A percentile compares a stretch with the other conserved stretches of the same genome.
These are phyloP conservation scores for Coregonus ussuriensis DNA, from an alignment of 2,797 vertebrate genomes.

Conservation along the genomic window DNA sequence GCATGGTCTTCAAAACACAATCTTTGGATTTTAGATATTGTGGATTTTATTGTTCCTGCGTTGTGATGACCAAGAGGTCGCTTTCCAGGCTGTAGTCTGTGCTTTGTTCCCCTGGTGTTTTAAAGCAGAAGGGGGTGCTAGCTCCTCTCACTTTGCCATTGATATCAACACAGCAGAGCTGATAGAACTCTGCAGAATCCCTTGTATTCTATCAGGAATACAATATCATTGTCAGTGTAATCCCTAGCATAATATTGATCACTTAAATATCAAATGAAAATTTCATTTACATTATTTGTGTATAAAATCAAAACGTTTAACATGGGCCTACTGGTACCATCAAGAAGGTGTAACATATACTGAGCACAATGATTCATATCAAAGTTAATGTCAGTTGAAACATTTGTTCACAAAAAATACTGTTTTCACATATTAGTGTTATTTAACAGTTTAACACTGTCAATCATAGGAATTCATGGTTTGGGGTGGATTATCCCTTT, in stretches of 20 bases:
- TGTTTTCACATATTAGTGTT: too few relatives aligned
- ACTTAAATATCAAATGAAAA: background rate
- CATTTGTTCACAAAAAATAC: too few relatives aligned
- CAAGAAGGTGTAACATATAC: background rate
- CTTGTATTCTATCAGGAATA: conserved; percentile 77
- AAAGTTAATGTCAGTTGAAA: background rate
- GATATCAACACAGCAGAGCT: conserved; percentile 92
- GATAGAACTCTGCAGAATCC: conserved; percentile 87
- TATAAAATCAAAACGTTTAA: background rate
- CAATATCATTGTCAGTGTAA: background rate
- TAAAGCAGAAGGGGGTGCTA: conserved; percentile 89
- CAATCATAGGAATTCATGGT: too few relatives aligned
- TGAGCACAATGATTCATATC: background rate
- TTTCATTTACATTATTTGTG: background rate
- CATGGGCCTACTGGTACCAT: background rate
- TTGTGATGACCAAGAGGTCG: conserved; percentile 85
- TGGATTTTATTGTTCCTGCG: conserved; percentile 74
- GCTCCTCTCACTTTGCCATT: conserved; percentile 82
- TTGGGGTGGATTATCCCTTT: too few relatives aligned
- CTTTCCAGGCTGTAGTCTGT: conserved; percentile 68
- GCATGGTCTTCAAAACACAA: too few relatives aligned
- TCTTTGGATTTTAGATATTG: background rate
- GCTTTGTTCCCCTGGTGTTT: conserved; percentile 56
- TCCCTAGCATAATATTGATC: background rate
- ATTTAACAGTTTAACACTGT: too few relatives aligned